Evolutionary conservation across 2,797 vertebrate species (phyloP).

Genomic region (Coluber constrictor): DNA sequence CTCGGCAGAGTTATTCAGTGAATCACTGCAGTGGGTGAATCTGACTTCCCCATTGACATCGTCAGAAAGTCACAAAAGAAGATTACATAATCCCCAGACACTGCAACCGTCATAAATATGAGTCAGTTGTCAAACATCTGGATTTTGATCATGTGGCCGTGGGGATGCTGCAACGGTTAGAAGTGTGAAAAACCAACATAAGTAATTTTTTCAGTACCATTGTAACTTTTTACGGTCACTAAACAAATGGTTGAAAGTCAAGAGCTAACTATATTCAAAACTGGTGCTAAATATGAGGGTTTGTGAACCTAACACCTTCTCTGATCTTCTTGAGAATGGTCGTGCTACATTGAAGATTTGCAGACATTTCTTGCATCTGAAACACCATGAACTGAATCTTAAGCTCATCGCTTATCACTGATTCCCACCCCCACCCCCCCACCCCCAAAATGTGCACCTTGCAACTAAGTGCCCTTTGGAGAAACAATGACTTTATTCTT

Average conservation of each 20-base stretch:
- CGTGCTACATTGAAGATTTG: neutral
- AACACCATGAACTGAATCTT: neutral
- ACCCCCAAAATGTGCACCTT: neutral
- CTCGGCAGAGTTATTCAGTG: neutral
- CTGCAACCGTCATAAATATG: neutral
- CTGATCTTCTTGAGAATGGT: neutral
- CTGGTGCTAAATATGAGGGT: neutral
- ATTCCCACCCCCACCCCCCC: no score
- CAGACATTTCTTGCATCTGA: neutral
- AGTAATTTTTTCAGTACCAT: neutral
- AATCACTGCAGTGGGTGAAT: neutral
- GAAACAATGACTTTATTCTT: neutral
- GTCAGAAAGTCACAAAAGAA: neutral
- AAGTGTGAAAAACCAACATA: neutral
- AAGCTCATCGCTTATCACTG: neutral
- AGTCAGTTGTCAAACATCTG: neutral
- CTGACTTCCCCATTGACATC: neutral
- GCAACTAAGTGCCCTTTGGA: neutral
- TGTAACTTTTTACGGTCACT: neutral
- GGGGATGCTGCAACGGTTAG: neutral
- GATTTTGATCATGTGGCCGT: neutral
- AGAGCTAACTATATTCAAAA: neutral
- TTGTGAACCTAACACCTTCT: neutral
- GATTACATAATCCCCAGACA: neutral
- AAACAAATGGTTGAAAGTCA: neutral